Base-by-base conservation (phyloP, 2,113 vertebrate species). In the Podarcis raffonei region DNA sequence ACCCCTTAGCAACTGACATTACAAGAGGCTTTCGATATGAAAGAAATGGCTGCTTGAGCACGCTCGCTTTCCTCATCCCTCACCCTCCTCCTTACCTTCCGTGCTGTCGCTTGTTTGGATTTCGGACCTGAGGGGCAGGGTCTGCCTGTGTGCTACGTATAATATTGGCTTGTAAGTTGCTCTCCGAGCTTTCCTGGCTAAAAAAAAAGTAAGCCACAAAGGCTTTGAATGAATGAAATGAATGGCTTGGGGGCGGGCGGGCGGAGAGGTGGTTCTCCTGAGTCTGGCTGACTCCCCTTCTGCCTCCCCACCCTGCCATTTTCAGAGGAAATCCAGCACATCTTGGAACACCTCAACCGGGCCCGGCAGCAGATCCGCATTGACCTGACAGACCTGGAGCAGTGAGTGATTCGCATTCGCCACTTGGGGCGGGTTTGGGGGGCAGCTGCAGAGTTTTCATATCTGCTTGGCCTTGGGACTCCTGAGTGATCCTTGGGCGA, bases 301-400 rank as follows among this genome's bases (percentile, higher is more conserved):
- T 30, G 25, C n/a, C 5, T 35, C 42, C n/a, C 32, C 27, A 6
- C 11, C 39, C 81, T 9, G 88, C 23, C 83, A 30, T 91, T 84
- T 91, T 62, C 95, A 98, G 98, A 97, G 66, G 98, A 98, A 85
- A 95, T 98, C 83, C 97, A 98, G 88, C 91, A 87, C 5, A 94
- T 95, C 3, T 74, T 98, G 79, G 96, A 95, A 35, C 94, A 93
- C 75, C 92, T 99, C 30, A 92, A 97, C 82, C 96, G 96, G 1
- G 87, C 25, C 65, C 90, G 97, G 84, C 94, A 79, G 86, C 92
- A 95, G 87, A 71, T 92, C 6, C 94, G 84, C 69, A 98, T 98
- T 4, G 97, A 98, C 91, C 93, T 98, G 95, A 91, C 89, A 9
- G 96, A 97, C 39, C 25, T 93, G 6, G 97, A 98, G 0, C 95